Percentiles rank a stretch among this genome's conserved stretches.
Evolutionary conservation across 2,797 vertebrate genomes (phyloP).

Genomic region (Neostethus bicornis): DNA sequence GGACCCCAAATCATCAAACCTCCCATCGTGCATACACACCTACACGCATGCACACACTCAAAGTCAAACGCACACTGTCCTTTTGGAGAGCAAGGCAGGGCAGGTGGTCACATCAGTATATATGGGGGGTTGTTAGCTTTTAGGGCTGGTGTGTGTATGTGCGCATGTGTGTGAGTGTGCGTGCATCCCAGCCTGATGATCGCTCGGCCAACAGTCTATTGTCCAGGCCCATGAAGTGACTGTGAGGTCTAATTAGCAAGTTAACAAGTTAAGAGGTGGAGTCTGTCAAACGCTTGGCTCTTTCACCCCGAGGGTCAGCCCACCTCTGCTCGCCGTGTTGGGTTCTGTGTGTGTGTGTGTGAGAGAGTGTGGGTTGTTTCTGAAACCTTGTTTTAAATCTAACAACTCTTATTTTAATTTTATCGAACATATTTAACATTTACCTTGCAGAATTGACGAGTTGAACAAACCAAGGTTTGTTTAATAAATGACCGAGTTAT

Average conservation of each 20-base stretch:
- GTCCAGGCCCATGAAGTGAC: constrained; percentile 78
- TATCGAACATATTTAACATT: not conserved
- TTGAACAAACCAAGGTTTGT: not conserved
- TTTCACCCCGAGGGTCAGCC: constrained; percentile 82
- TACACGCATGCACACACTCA: constrained; percentile 37
- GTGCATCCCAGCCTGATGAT: constrained; percentile 51
- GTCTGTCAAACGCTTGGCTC: constrained; percentile 86
- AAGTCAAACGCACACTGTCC: constrained; percentile 55
- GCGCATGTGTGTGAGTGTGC: constrained; percentile 41
- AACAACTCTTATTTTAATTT: not conserved
- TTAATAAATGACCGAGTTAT: too few species aligned
- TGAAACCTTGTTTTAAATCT: constrained; percentile 4
- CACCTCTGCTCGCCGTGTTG: constrained; percentile 55
- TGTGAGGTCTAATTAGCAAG: constrained; percentile 87
- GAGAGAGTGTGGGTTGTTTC: constrained; percentile 17
- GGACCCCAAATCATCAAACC: constrained; percentile 52
- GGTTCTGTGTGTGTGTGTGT: constrained; percentile 39
- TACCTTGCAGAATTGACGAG: not conserved
- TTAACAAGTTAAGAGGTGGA: constrained; percentile 90
- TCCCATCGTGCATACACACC: constrained; percentile 39
- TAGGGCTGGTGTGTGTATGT: constrained; percentile 46
- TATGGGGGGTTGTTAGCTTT: constrained; percentile 71
- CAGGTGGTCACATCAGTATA: constrained; percentile 69
- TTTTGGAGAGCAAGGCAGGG: constrained; percentile 67
- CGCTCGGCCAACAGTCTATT: constrained; percentile 76